Conservation (phyloP, 2,797 vertebrate species). For the Tachyglossus aculeatus region DNA sequence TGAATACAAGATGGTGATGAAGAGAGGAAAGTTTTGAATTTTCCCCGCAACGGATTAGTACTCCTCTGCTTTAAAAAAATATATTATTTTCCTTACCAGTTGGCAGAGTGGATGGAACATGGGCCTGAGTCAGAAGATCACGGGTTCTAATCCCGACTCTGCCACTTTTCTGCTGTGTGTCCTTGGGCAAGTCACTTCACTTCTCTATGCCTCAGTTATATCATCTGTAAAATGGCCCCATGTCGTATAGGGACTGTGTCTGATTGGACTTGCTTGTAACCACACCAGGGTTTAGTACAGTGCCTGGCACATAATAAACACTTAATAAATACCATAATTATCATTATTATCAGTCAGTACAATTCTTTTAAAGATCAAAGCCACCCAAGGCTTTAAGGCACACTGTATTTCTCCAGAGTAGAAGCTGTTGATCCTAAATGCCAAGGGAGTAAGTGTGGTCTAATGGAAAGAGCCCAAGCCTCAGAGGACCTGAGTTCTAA, state of each 20-base stretch:
- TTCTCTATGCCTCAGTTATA: neutral
- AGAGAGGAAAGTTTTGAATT: slow-evolving; percentile 45
- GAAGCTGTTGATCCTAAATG: slow-evolving; percentile 1
- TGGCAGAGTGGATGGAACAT: slow-evolving; percentile 22
- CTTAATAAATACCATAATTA: neutral
- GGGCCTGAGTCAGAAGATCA: slow-evolving; percentile 17
- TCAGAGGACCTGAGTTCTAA: too few relatives aligned
- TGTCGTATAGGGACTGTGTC: neutral
- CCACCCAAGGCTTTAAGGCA: slow-evolving; percentile 3
- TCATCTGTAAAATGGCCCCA: neutral
- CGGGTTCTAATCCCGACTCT: neutral
- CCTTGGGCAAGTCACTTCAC: neutral
- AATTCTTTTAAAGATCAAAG: neutral
- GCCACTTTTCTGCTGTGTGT: neutral
- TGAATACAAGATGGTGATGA: slow-evolving; percentile 37
- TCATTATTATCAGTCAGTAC: neutral
- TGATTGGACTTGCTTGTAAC: neutral
- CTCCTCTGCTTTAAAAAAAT: slow-evolving; percentile 25
- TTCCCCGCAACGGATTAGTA: slow-evolving; percentile 38
- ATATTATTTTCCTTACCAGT: slow-evolving; percentile 17
- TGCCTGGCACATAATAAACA: neutral
- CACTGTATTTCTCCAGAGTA: neutral
- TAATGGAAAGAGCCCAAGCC: slow-evolving; percentile 8
- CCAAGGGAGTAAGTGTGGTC: neutral
- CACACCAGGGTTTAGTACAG: neutral